Conservation (phyloP, 2,888 invertebrate genomes). For the Drosophila paracracens region DNA sequence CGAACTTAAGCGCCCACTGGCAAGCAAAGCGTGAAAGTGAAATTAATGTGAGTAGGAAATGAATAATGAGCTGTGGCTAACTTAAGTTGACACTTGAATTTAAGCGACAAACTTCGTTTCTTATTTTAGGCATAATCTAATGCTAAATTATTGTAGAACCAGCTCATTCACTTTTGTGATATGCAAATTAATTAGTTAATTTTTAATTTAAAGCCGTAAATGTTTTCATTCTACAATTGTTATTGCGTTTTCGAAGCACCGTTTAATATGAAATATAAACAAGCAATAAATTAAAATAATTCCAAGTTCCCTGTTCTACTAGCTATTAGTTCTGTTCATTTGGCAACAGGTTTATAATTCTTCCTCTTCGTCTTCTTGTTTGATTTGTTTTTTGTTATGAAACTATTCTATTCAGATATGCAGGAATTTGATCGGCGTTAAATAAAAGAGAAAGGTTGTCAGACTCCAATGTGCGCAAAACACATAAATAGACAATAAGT, state of each 20-base stretch:
- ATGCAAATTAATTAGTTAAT: slow-evolving; percentile 64
- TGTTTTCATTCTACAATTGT: slow-evolving; percentile 59
- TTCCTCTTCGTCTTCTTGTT: neutral
- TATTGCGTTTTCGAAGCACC: slow-evolving; percentile 46
- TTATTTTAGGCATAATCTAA: slow-evolving; percentile 55
- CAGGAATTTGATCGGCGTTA: slow-evolving; percentile 42
- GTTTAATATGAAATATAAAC: slow-evolving; percentile 44
- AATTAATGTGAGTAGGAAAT: slow-evolving; percentile 62
- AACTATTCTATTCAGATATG: slow-evolving; percentile 50
- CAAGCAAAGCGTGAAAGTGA: slow-evolving; percentile 58
- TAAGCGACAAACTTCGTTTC: slow-evolving; percentile 42
- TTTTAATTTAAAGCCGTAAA: slow-evolving; percentile 57
- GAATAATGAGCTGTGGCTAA: slow-evolving; percentile 30
- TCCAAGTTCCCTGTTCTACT: slow-evolving; percentile 23
- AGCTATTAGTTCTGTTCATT: slow-evolving; percentile 24
- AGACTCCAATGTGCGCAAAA: neutral
- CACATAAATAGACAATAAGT: neutral
- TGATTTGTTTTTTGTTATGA: slow-evolving; percentile 10
- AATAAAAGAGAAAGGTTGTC: slow-evolving; percentile 46
- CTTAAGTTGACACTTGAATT: slow-evolving; percentile 16
- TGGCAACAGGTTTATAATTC: slow-evolving; percentile 38
- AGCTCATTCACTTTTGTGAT: slow-evolving; percentile 43
- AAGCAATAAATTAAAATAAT: slow-evolving; percentile 40
- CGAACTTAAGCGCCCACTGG: slow-evolving; percentile 1
- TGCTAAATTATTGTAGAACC: slow-evolving; percentile 46